These are phyloP conservation scores for Nasua narica DNA, from an alignment of 2,797 vertebrate species.

Conservation along the genomic window DNA sequence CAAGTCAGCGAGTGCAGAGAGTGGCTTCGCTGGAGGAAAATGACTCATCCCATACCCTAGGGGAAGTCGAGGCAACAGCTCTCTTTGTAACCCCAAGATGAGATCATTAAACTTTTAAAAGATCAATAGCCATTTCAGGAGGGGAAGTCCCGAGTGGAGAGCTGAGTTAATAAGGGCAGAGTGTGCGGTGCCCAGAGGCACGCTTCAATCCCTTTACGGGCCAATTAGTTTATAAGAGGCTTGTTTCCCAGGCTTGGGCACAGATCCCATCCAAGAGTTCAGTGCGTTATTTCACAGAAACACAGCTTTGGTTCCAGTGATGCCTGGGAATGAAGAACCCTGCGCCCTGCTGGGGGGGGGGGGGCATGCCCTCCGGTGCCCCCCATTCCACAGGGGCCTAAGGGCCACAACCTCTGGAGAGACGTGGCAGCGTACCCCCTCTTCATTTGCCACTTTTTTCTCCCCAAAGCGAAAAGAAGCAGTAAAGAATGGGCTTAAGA, in stretches of 20 bases:
- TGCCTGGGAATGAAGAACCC: accelerated
- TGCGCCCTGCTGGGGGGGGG: accelerated
- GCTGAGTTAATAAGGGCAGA: neutral
- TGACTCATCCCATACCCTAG: neutral
- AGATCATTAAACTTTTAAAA: neutral
- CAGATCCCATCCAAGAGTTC: accelerated
- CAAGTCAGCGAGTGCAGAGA: neutral
- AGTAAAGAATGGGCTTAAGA: too few relatives aligned
- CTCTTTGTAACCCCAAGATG: neutral
- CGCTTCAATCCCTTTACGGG: accelerated
- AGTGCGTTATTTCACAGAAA: neutral
- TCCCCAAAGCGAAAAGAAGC: neutral
- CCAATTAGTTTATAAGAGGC: neutral
- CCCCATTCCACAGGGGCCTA: accelerated
- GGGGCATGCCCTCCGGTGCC: accelerated
- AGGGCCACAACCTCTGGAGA: neutral
- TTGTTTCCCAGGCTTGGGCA: neutral
- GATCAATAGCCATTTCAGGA: neutral
- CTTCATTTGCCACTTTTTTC: neutral
- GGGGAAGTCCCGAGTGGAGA: neutral
- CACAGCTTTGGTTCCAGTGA: neutral
- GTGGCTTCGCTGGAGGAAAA: neutral
- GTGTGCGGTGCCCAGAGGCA: accelerated
- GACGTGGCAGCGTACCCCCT: accelerated
- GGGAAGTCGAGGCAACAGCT: neutral